A percentile compares a stretch with the other conserved stretches of the same genome.
These are phyloP conservation scores for Lydus trimaculatus DNA, from an alignment of 2,888 invertebrate genomes.

Conservation along the genomic window DNA sequence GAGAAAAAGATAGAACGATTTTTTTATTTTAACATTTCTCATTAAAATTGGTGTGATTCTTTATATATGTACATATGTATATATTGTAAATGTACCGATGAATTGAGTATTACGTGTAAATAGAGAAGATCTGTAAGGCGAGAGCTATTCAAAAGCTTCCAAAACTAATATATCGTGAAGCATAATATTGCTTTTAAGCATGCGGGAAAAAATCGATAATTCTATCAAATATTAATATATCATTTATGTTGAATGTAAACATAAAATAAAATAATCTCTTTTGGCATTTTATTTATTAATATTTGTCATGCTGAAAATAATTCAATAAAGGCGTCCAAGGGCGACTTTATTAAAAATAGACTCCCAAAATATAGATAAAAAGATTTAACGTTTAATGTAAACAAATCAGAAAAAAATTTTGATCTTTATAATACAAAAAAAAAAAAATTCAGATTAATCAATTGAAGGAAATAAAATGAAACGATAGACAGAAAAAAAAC, in stretches of 20 bases:
- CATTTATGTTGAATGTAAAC: background rate
- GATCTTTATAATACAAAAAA: background rate
- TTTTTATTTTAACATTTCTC: background rate
- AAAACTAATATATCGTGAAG: background rate
- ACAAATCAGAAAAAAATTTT: background rate
- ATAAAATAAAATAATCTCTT: background rate
- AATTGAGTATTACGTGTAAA: background rate
- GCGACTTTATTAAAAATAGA: slow-evolving; percentile 9
- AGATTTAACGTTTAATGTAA: background rate
- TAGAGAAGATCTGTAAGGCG: background rate
- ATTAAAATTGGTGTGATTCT: background rate
- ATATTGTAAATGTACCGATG: background rate
- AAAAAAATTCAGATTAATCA: background rate
- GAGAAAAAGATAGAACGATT: background rate
- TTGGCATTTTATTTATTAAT: background rate
- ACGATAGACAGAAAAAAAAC: background rate
- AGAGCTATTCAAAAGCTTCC: background rate
- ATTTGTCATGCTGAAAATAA: background rate
- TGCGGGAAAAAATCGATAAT: background rate
- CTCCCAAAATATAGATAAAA: background rate
- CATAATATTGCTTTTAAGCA: background rate
- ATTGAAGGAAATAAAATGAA: slow-evolving; percentile 5
- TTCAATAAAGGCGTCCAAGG: background rate
- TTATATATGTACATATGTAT: too few relatives aligned
- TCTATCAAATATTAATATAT: background rate